Percentiles rank a stretch among this genome's conserved stretches.
These are phyloP conservation scores for Drosophila percnosoma DNA, from an alignment of 2,888 invertebrate species.

Conservation along the genomic window DNA sequence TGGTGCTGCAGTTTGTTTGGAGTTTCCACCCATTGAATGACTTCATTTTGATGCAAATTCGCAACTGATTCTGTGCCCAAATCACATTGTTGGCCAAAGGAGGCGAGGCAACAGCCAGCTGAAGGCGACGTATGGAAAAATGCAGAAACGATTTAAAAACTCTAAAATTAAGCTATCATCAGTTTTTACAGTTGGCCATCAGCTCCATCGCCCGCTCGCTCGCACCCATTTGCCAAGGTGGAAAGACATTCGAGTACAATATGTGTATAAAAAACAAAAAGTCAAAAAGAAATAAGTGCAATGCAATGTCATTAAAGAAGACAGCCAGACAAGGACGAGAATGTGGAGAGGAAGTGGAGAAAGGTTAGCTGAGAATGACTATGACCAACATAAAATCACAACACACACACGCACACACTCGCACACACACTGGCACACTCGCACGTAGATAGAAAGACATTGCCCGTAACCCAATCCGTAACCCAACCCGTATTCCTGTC, in stretches of 20 bases:
- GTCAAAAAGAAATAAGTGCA: constrained; percentile 77
- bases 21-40: constrained; percentile 55
- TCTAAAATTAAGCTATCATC: constrained; percentile 80
- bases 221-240: constrained; percentile 44
- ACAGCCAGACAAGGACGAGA: constrained; percentile 64
- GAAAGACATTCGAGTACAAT: constrained; percentile 39
- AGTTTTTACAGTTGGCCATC: constrained; percentile 76
- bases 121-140: constrained; percentile 46
- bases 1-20: neutral
- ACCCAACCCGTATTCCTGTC: constrained; percentile 47
- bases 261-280: constrained; percentile 44
- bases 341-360: neutral
- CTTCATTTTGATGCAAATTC: constrained; percentile 78
- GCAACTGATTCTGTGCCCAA: constrained; percentile 76
- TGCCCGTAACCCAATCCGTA: constrained; percentile 39
- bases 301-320: constrained; percentile 79
- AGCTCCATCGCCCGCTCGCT: constrained; percentile 9
- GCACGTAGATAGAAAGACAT: constrained; percentile 32
- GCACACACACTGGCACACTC: constrained; percentile 5
- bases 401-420: constrained; percentile 42
- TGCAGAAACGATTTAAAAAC: constrained; percentile 75
- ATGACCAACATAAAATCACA: constrained; percentile 78
- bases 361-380: constrained; percentile 47
- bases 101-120: neutral
- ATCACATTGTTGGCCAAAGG: constrained; percentile 63